Evolutionary conservation across 2,113 vertebrate genomes (phyloP).

Genomic region (Eurystomus gularis): DNA sequence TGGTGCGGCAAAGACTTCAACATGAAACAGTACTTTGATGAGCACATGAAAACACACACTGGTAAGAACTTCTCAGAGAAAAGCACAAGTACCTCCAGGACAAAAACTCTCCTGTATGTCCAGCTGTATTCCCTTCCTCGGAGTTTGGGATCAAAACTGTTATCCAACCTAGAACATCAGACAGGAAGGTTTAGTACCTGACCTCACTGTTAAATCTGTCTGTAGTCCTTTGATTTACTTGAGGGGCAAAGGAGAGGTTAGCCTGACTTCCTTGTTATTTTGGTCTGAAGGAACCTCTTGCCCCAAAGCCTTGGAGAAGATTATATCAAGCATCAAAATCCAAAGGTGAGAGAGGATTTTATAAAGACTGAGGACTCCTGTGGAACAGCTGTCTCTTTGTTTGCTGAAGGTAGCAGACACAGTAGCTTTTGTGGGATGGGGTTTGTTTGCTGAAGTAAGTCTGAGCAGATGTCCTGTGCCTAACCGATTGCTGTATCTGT

Average conservation of each 20-base stretch:
- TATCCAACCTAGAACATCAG: not conserved
- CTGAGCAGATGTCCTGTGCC: not conserved
- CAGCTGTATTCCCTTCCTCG: not conserved
- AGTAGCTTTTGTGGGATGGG: not conserved
- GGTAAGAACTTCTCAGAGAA: constrained; percentile 76
- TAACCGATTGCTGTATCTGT: not conserved
- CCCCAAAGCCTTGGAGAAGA: not conserved
- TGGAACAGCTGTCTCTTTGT: not conserved
- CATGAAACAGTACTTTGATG: constrained; percentile 99
- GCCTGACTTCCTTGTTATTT: not conserved
- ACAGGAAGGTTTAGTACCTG: not conserved
- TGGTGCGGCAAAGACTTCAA: constrained; percentile 99
- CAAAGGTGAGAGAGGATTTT: not conserved
- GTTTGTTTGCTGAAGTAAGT: not conserved
- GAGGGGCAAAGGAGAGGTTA: not conserved
- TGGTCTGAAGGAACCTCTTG: not conserved
- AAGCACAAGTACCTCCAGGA: not conserved
- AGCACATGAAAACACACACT: constrained; percentile 98
- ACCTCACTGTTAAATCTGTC: not conserved
- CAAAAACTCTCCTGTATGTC: not conserved
- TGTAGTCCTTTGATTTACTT: not conserved
- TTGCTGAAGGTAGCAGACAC: not conserved
- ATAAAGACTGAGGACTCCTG: not conserved
- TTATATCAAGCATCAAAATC: not conserved
- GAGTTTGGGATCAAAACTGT: not conserved